phyloP scores from a whole-genome alignment of 2,113 vertebrate species.

The Anoplopoma fimbria region DNA sequence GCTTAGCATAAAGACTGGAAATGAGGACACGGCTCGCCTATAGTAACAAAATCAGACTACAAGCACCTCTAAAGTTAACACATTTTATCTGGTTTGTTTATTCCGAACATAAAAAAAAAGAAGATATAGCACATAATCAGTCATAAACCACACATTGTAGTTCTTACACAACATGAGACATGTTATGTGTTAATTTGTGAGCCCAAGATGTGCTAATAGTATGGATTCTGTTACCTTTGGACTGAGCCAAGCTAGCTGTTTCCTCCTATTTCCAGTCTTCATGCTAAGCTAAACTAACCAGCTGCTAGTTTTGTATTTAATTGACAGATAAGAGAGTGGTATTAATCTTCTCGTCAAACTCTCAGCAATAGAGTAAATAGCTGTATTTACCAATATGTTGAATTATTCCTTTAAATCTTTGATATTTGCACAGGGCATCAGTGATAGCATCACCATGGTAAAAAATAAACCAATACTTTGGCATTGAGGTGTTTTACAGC shows the following conservation, averaged over 20 bases:
- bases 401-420: not conserved
- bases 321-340: not conserved
- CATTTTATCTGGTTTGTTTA: not conserved
- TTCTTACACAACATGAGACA: not conserved
- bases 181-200: not conserved
- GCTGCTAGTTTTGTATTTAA: not conserved
- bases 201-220: not conserved
- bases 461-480: not conserved
- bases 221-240: not conserved
- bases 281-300: not conserved
- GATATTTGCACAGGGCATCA: not conserved
- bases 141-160: not conserved
- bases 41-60: not conserved
- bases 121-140: not conserved
- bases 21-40: not conserved
- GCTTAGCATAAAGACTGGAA: conserved; percentile 9
- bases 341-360: not conserved
- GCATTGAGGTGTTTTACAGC: not conserved
- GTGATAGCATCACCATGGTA: not conserved
- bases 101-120: not conserved
- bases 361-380: not conserved
- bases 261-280: not conserved
- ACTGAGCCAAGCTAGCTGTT: not conserved
- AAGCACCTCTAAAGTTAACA: not conserved
- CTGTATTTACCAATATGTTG: not conserved